phyloP scores from a whole-genome alignment of 2,113 vertebrate species.

The Oxyura jamaicensis region DNA sequence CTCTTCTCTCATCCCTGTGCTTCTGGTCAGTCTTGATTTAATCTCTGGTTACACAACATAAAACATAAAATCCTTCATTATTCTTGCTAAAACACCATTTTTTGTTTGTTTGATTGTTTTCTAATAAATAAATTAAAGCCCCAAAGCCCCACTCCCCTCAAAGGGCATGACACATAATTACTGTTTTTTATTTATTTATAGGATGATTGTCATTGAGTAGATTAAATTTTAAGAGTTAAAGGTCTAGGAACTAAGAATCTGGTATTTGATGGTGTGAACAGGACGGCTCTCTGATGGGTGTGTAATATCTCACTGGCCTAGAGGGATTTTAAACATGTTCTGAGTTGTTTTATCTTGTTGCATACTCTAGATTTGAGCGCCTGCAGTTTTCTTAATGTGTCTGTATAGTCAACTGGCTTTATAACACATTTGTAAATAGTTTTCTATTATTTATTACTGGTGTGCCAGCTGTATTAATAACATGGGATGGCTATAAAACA shows the following conservation, averaged over 20 bases:
- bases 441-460: neutral
- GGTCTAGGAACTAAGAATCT: neutral
- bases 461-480: neutral
- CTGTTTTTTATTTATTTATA: neutral
- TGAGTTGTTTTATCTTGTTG: neutral
- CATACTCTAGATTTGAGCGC: neutral
- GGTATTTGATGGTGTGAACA: neutral
- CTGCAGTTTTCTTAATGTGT: neutral
- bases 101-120: too few species aligned
- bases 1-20: accelerated
- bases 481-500: neutral
- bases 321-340: neutral
- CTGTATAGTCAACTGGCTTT: neutral
- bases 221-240: neutral
- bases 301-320: neutral
- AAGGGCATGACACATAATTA: neutral
- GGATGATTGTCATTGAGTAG: neutral
- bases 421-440: neutral
- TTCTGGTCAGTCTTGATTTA: neutral
- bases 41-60: neutral
- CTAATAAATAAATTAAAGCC: too few species aligned
- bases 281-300: neutral
- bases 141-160: neutral
- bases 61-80: neutral
- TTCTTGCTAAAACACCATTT: neutral